Evolutionary conservation across 2,797 vertebrate species (phyloP), one percentile per base, ranked within the genome.

Genomic region (Bufotes viridis): DNA sequence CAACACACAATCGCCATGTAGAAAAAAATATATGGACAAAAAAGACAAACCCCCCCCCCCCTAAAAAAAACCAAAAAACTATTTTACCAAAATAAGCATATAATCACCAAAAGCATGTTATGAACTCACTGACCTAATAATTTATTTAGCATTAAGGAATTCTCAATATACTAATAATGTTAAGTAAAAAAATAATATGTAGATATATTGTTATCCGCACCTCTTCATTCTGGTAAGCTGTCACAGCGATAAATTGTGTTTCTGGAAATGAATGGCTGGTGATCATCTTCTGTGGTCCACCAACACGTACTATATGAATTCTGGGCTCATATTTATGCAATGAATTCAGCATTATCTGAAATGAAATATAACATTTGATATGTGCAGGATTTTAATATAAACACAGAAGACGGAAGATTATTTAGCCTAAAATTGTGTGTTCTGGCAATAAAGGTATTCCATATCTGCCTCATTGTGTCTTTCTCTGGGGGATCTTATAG

Each of bases 221-320:
- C 97, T 99, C 98, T 88, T 99, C 98, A 0, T 99, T 99, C 93
- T 99, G 98, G 88, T 99, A 99, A 88, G 98, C 98, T 0, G 98
- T 99, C 86, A 99, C 98, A 0, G 98, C 98, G 51, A 99, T 98
- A 93, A 99, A 99, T 93, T 98, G 97, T 0, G 98, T 98, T 88
- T 99, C 98, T 0, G 95, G 96, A 92, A 99, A 99, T 89, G 97
- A 97, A 60, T 98, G 95, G 91, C 98, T 98, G 92, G 96, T 97
- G 55, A 99, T 97, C 95, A 99, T 97, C 12, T 96, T 95, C 87
- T 97, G 98, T 24, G 94, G 94, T 0, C 96, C 96, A 34, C 98
- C 97, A 0, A 99, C 97, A 0, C 97, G 96, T 18, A 99, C 97
- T 26, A 99, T 98, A 92, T 99, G 97, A 81, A 99, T 96, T 91